A percentile compares a stretch with the other conserved stretches of the same genome.
These are phyloP conservation scores for Tokudaia tokunoshimensis DNA, from an alignment of 2,797 vertebrate genomes.

Conservation along the genomic window DNA sequence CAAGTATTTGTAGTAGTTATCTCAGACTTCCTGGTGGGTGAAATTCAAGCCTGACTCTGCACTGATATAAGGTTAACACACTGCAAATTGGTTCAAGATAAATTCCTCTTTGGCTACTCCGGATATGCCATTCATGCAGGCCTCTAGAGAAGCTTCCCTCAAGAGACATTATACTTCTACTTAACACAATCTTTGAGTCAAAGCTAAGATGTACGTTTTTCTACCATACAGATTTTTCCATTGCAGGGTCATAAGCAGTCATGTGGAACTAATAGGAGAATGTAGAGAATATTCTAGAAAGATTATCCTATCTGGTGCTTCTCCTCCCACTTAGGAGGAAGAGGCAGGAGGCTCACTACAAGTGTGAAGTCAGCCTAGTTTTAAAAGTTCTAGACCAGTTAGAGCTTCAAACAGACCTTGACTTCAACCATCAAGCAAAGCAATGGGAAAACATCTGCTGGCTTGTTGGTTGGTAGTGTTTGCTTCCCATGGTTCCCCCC, in stretches of 20 bases:
- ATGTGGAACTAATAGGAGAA: neutral
- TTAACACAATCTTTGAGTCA: neutral
- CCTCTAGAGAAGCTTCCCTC: neutral
- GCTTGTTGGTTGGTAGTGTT: neutral
- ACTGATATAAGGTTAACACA: neutral
- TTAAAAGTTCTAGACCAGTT: neutral
- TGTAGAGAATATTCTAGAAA: neutral
- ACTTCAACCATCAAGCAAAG: neutral
- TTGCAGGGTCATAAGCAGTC: neutral
- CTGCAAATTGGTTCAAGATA: neutral
- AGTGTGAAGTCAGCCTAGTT: neutral
- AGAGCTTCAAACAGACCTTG: neutral
- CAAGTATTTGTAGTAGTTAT: neutral
- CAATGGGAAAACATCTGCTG: neutral
- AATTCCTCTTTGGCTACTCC: neutral
- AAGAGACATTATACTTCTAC: neutral
- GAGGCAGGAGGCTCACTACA: neutral
- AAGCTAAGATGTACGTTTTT: neutral
- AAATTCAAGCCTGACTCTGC: conserved; percentile 6
- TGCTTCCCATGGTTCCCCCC: no score
- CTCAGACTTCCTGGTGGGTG: neutral
- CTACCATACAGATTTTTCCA: neutral
- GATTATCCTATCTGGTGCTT: neutral
- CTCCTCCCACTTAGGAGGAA: neutral
- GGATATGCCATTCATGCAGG: neutral